Base-by-base conservation (phyloP, 1,140 invertebrate genomes). In the Drosophila auraria region DNA sequence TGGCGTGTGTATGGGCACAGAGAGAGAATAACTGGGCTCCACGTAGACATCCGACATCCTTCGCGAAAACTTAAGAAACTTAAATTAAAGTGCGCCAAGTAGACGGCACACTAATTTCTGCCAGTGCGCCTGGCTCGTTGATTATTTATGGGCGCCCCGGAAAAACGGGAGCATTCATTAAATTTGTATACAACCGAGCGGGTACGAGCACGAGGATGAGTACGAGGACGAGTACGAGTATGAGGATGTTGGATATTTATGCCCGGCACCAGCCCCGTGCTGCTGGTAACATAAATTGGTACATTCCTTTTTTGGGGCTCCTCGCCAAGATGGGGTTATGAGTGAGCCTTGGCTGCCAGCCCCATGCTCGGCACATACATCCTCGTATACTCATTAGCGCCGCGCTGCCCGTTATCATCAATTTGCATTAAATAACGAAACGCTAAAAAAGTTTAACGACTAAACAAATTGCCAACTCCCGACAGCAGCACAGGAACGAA, bases 391-490 rank as follows among this genome's bases (percentile, higher is more conserved):
- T 71, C 68, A 74, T 75, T 75, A 75, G 71, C 57, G 54, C 23
- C 23, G 72, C 58, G 72, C 54, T 74, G 72, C 70, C 72, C 71
- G 72, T 76, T 76, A 76, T 76, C 73, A 76, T 76, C 61, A 76
- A 76, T 76, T 76, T 76, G 72, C 73, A 76, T 76, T 76, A 75
- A 75, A 65, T 51, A 76, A 76, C 53, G 57, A 74, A 74, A 73
- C 57, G 57, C 57, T 75, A 75, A 58, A 76, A 76, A 75, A 76
- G 53, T 76, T 76, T 66, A 75, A 65, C 71, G 73, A 76, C 72
- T 76, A 76, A 76, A 76, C 71, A 76, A 76, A 76, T 76, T 76
- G 73, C 73, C 73, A 76, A 76, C 72, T 76, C 73, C 44, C 64
- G 30, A 33, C 63, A 54, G 54, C 42, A 47, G 23, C 61, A 47